These are phyloP conservation scores for Python bivittatus DNA, from an alignment of 2,113 vertebrate genomes.

Conservation along the genomic window DNA sequence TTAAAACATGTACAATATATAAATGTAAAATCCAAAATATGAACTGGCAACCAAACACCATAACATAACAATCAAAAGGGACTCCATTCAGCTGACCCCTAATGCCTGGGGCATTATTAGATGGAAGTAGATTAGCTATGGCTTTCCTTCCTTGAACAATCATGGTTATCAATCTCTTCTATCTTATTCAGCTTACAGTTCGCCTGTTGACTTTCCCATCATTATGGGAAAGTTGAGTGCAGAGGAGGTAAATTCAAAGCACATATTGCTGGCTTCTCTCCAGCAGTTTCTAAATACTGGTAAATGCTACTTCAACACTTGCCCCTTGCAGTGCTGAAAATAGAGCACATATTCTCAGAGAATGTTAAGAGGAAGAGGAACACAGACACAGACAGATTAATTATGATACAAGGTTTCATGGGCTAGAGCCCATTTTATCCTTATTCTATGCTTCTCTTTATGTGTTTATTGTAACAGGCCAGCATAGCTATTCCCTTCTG, in stretches of 20 bases:
- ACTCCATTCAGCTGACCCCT: background rate
- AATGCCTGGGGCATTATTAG: background rate
- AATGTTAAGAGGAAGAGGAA: background rate
- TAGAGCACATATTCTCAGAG: background rate
- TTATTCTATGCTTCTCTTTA: background rate
- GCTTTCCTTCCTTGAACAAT: background rate
- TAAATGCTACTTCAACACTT: background rate
- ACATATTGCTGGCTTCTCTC: background rate
- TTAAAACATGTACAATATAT: background rate
- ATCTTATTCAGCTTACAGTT: background rate
- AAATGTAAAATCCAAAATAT: background rate
- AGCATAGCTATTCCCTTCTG: background rate
- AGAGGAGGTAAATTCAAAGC: background rate
- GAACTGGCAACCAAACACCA: background rate
- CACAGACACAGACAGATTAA: background rate
- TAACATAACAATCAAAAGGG: background rate
- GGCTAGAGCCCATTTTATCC: background rate
- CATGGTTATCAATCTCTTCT: background rate
- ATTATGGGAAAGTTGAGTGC: background rate
- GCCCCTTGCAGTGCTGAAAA: background rate
- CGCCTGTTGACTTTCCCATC: background rate
- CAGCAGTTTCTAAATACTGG: background rate
- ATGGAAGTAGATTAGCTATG: background rate
- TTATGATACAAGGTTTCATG: background rate
- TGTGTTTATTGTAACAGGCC: background rate